Evolutionary conservation across 2,888 invertebrate genomes (phyloP).

Genomic region (Oligia fasciuncula): DNA sequence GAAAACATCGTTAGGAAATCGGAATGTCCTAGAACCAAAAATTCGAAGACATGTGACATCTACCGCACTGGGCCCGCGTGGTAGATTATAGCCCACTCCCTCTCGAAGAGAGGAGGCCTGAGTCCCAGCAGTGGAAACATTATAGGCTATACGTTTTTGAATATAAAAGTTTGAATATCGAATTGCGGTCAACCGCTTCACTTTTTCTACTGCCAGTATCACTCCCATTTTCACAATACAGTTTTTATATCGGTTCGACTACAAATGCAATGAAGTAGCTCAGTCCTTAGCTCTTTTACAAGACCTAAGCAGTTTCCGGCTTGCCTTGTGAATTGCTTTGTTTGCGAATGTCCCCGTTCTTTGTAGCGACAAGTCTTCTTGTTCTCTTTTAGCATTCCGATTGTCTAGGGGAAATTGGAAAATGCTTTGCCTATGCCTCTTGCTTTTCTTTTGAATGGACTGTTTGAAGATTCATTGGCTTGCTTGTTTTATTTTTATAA

Average conservation of each 20-base stretch:
- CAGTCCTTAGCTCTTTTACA: constrained; percentile 35
- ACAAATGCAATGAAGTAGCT: constrained; percentile 5
- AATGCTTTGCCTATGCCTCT: constrained; percentile 39
- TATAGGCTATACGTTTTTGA: not conserved
- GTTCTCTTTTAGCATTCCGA: constrained; percentile 57
- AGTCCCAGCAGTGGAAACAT: no score
- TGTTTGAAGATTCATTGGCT: constrained; percentile 3
- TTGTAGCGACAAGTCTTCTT: constrained; percentile 46
- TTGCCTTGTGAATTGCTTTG: constrained; percentile 48
- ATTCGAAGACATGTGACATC: no score
- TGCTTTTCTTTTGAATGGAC: constrained; percentile 19
- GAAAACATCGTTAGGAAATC: no score
- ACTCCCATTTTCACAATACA: not conserved
- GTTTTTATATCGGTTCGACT: not conserved
- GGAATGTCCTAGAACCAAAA: no score
- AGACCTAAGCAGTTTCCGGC: constrained; percentile 51
- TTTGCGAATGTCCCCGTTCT: constrained; percentile 54
- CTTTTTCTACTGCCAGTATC: not conserved
- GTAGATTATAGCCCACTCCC: no score
- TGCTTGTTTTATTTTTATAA: not conserved
- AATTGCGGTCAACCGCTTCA: not conserved
- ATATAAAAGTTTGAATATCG: not conserved
- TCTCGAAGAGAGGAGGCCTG: no score
- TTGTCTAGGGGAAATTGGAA: constrained; percentile 57
- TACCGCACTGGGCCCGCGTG: no score